phyloP scores from a whole-genome alignment of 2,888 invertebrate species.

The Cataglyphis livida region DNA sequence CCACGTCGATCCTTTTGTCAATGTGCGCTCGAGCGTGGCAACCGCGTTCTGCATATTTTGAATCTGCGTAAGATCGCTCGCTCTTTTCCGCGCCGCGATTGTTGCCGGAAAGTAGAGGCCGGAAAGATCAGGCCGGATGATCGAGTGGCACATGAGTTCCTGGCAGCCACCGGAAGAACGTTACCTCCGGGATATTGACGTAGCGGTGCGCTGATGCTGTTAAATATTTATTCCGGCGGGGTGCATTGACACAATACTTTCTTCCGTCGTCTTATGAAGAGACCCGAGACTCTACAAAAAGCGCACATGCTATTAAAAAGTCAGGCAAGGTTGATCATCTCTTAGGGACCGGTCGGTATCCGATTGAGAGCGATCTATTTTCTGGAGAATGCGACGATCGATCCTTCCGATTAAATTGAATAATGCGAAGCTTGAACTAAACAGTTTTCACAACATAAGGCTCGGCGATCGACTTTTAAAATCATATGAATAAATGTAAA shows the following conservation, averaged over 20 bases:
- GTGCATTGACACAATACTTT: slow-evolving; percentile 62
- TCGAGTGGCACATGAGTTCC: slow-evolving; percentile 58
- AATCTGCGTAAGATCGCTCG: slow-evolving; percentile 64
- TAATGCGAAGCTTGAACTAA: neutral
- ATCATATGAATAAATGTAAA: neutral
- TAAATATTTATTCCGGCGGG: slow-evolving; percentile 78
- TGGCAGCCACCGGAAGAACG: slow-evolving; percentile 72
- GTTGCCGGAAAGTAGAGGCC: slow-evolving; percentile 28
- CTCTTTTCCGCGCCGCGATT: slow-evolving; percentile 50
- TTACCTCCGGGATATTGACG: slow-evolving; percentile 74
- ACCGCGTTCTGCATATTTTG: slow-evolving; percentile 75
- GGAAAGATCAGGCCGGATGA: slow-evolving; percentile 51
- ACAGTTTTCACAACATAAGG: neutral
- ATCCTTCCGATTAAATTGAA: slow-evolving; percentile 34
- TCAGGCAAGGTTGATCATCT: slow-evolving; percentile 56
- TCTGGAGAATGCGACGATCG: slow-evolving; percentile 23
- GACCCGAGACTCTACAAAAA: slow-evolving; percentile 62
- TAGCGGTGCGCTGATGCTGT: slow-evolving; percentile 72
- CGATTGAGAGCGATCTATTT: slow-evolving; percentile 42
- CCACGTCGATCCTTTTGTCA: slow-evolving; percentile 67
- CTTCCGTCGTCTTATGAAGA: slow-evolving; percentile 49
- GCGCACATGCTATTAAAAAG: slow-evolving; percentile 67
- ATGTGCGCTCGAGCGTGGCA: slow-evolving; percentile 64
- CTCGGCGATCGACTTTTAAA: neutral
- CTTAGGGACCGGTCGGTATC: slow-evolving; percentile 26